phyloP scores from a whole-genome alignment of 2,797 vertebrate species.

The Pseudochromis fuscus region DNA sequence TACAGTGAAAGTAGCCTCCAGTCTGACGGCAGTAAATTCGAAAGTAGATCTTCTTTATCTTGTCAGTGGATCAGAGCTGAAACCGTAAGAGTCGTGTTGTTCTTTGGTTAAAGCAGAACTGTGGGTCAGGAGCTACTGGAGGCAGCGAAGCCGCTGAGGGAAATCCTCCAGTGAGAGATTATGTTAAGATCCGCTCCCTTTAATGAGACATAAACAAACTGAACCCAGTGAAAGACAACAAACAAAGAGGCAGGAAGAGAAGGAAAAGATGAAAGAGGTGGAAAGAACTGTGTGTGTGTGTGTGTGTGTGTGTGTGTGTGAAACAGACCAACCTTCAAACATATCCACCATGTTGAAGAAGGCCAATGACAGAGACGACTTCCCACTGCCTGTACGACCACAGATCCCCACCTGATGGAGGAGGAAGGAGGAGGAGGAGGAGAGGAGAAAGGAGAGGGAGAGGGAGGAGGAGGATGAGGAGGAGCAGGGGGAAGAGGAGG shows the following conservation, averaged over 20 bases:
- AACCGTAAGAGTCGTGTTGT: background rate
- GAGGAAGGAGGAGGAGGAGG: slow-evolving; percentile 1
- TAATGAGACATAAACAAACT: slow-evolving; percentile 37
- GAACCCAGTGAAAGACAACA: background rate
- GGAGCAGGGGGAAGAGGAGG: too few species aligned
- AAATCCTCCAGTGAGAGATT: background rate
- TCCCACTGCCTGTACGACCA: slow-evolving; percentile 96
- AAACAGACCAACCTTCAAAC: slow-evolving; percentile 91
- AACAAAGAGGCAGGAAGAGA: background rate
- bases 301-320: too few species aligned
- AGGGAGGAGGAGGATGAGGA: too few species aligned
- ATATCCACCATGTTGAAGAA: slow-evolving; percentile 99
- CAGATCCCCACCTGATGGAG: slow-evolving; percentile 94
- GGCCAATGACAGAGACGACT: slow-evolving; percentile 95
- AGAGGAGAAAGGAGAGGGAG: too few species aligned
- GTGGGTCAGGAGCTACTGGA: background rate
- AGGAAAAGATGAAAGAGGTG: slow-evolving; percentile 33
- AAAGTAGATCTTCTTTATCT: background rate
- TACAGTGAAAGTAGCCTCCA: too few species aligned
- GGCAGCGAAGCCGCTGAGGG: background rate
- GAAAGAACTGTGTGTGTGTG: background rate
- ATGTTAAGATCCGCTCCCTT: background rate
- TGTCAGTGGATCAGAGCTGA: background rate
- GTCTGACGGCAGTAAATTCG: too few species aligned
- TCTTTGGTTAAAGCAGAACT: background rate